Evolutionary conservation across 2,113 vertebrate species (phyloP).

Genomic region (Hippolais icterina): DNA sequence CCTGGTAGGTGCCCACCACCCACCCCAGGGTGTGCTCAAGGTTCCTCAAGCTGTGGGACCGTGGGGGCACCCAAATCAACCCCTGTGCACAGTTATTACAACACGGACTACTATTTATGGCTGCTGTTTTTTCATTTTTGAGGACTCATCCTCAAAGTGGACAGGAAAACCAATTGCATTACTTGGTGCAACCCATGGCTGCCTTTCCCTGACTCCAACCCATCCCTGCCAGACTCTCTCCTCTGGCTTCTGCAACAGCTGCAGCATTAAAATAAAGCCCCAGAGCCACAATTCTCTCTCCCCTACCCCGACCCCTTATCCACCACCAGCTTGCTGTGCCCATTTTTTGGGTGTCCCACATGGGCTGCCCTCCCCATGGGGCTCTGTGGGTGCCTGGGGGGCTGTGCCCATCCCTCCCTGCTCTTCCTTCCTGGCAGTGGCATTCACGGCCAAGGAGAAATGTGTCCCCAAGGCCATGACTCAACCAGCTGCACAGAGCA

Average conservation of each 20-base stretch:
- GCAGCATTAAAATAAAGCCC: background rate
- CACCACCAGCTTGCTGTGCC: background rate
- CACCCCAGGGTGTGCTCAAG: background rate
- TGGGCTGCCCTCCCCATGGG: background rate
- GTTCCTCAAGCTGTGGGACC: accelerated
- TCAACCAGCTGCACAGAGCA: constrained; percentile 11
- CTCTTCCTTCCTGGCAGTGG: background rate
- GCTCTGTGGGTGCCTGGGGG: background rate
- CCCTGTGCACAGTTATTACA: background rate
- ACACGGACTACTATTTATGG: accelerated
- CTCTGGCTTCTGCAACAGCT: background rate
- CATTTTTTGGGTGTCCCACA: background rate
- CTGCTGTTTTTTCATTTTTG: background rate
- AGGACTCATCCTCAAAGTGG: background rate
- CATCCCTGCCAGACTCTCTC: background rate
- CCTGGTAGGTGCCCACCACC: accelerated
- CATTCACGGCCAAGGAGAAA: background rate
- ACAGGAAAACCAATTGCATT: background rate
- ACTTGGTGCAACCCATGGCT: background rate
- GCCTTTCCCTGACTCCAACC: background rate
- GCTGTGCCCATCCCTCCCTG: background rate
- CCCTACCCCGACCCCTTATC: accelerated
- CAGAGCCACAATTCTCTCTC: background rate
- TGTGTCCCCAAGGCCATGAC: background rate
- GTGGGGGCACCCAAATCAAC: background rate